Evolutionary conservation across 2,797 vertebrate genomes (phyloP), one percentile per base, ranked within the genome.

Genomic region (Hippocampus kuda): DNA sequence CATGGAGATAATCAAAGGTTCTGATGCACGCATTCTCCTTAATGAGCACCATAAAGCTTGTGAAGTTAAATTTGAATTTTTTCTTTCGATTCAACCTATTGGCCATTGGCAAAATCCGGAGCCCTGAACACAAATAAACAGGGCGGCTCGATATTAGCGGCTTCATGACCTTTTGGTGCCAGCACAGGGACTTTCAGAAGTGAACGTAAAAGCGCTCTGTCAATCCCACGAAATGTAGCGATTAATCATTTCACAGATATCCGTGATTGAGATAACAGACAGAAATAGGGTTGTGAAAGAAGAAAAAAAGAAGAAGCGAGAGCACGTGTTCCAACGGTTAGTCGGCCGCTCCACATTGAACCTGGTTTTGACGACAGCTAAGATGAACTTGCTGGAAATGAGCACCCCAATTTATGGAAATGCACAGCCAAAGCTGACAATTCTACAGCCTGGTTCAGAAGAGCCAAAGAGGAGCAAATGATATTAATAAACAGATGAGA

Each of bases 41-140:
- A 83, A 84, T 86, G 82, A 87, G 79, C 66, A 79, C 73, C 72
- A 81, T 81, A 79, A 84, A 78, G 78, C 69, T 51, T 64, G 34
- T 76, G 71, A 81, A 86, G 85, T 87, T 85, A 56, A 77, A 81
- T 80, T 70, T 48, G 71, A 79, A 71, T 67, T 73, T 38, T 61
- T 56, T 70, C 65, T 80, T 79, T 42, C 69, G 57, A 75, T 80
- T 71, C 18, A 59, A 57, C 41, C 53, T 66, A 56, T 67, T 59
- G 70, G 69, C 67, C 70, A 38, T 60, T 74, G 1, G 24, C 34
- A 51, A 63, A 60, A 77, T 75, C 69, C 46, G 61, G 70, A 48
- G 26, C 44, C 13, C 26, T 67, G 71, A 69, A 61, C 68, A 68
- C 68, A 69, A 70, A 77, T 34, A 77, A 74, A 74, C n/a, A 5